phyloP scores from a whole-genome alignment of 2,888 invertebrate species.

The Metopia argyrocephala region DNA sequence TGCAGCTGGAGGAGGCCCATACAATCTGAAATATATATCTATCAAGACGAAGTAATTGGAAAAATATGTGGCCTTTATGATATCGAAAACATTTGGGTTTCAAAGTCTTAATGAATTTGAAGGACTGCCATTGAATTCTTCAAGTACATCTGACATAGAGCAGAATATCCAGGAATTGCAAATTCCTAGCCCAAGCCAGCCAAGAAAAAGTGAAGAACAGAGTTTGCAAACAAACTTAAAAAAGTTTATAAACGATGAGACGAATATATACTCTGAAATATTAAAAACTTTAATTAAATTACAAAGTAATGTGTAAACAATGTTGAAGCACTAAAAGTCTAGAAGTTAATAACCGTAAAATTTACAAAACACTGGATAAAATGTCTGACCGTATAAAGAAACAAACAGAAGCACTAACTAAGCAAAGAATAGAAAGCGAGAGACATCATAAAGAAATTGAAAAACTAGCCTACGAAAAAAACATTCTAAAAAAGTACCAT shows the following conservation, averaged over 20 bases:
- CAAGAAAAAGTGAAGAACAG: background rate
- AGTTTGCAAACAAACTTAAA: background rate
- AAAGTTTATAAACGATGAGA: background rate
- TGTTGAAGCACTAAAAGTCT: background rate
- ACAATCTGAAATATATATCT: slow-evolving; percentile 11
- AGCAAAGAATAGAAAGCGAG: slow-evolving; percentile 5
- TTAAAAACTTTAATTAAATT: slow-evolving; percentile 7
- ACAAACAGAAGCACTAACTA: background rate
- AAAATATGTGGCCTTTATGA: slow-evolving; percentile 6
- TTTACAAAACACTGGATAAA: background rate
- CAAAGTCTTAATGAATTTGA: too few species aligned
- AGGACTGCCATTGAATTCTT: too few species aligned
- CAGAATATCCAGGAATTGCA: too few species aligned
- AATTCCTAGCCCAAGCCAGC: too few species aligned
- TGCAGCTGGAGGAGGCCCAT: slow-evolving; percentile 1
- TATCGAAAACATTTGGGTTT: too few species aligned
- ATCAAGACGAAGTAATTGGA: background rate
- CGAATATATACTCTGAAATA: background rate
- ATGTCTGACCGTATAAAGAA: background rate
- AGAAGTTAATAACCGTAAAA: background rate
- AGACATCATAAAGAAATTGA: slow-evolving; percentile 2
- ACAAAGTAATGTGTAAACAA: background rate
- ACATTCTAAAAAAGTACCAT: too few species aligned
- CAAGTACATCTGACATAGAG: too few species aligned
- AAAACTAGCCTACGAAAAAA: background rate